These are phyloP conservation scores for Etia nguti DNA, from an alignment of 2,113 vertebrate genomes.

Conservation along the genomic window DNA sequence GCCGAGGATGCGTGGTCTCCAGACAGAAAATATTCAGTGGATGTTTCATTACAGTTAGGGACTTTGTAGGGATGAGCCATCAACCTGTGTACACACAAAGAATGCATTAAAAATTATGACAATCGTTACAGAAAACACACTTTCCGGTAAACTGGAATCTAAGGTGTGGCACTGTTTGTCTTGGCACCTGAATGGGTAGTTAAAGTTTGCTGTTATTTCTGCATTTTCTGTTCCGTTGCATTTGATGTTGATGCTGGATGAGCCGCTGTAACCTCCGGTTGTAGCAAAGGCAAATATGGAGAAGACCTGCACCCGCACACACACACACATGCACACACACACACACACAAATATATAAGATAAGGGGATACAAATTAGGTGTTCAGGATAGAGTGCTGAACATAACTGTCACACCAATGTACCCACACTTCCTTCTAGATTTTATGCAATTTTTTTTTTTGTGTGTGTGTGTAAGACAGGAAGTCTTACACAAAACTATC, in stretches of 20 bases:
- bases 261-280: conserved; percentile 83
- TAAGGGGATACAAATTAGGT: background rate
- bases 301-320: conserved; percentile 84
- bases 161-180: background rate
- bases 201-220: conserved; percentile 73
- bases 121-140: background rate
- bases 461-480: background rate
- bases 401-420: background rate
- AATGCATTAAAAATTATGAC: background rate
- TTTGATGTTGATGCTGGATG: conserved; percentile 72
- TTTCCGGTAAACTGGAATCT: background rate
- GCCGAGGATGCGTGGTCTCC: conserved; percentile 86
- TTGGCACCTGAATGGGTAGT: conserved; percentile 91
- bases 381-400: background rate
- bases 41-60: conserved; percentile 68
- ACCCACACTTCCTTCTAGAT: background rate
- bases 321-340: too few species aligned
- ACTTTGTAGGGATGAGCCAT: conserved; percentile 72
- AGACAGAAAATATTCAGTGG: conserved; percentile 51
- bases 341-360: background rate
- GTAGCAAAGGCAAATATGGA: conserved; percentile 92
- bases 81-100: conserved; percentile 64
- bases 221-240: conserved; percentile 52
- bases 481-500: background rate
- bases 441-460: background rate